Conservation (phyloP, 2,113 vertebrate genomes). For the Typhlomys cinereus region DNA sequence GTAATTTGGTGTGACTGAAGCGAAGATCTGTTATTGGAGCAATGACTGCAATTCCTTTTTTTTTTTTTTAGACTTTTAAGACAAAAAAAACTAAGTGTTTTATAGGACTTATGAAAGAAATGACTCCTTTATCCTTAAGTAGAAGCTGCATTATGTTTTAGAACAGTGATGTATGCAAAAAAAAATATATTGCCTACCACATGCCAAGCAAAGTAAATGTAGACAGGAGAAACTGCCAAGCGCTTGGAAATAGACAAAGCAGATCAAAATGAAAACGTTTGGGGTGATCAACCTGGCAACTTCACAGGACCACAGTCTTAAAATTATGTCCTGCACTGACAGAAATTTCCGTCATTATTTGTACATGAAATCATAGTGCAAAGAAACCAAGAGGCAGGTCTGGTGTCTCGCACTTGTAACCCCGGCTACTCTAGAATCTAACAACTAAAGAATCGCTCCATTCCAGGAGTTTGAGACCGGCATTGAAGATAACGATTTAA, state of each 20-base stretch:
- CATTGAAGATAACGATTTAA: not conserved
- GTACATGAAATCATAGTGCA: not conserved
- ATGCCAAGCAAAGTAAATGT: slow-evolving; percentile 6
- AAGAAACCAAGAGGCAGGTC: not conserved
- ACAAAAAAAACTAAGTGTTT: not conserved
- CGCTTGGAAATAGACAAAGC: slow-evolving; percentile 43
- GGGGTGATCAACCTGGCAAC: not conserved
- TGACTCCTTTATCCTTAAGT: not conserved
- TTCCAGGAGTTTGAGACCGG: not conserved
- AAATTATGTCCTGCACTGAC: not conserved
- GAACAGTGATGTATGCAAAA: not conserved
- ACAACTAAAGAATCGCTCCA: not conserved
- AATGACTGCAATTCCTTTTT: not conserved
- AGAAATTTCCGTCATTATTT: slow-evolving; percentile 25
- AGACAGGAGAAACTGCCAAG: slow-evolving; percentile 37
- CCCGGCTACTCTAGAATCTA: not conserved
- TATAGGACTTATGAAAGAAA: not conserved
- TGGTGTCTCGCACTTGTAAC: too few species aligned
- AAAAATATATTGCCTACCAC: not conserved
- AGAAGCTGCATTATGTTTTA: slow-evolving; percentile 10
- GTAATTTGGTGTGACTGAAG: slow-evolving; percentile 51
- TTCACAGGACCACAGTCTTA: slow-evolving; percentile 14
- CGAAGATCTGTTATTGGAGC: slow-evolving; percentile 26
- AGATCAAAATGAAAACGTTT: not conserved
- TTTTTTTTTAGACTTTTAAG: not conserved